Conservation (phyloP, 92 coral and sea anemone species). For the Desmophyllum pertusum region DNA sequence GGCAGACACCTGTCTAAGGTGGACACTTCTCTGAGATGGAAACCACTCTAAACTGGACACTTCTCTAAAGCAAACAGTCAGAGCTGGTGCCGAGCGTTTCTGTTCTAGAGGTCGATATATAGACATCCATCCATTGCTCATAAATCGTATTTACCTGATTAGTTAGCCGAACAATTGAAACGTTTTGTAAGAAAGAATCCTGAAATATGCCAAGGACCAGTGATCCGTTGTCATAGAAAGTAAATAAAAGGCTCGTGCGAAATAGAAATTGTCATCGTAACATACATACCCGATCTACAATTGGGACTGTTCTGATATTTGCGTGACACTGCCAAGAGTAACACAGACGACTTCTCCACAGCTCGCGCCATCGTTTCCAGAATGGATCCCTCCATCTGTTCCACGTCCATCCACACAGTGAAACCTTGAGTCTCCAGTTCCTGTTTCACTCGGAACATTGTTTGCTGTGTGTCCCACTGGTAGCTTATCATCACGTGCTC, state of each 20-base stretch:
- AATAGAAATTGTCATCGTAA: neutral
- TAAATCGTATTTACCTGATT: neutral
- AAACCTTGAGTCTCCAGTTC: constrained; percentile 53
- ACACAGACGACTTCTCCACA: constrained; percentile 65
- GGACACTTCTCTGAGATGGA: neutral
- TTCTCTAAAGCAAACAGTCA: neutral
- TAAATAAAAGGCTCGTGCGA: neutral
- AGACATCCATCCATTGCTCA: neutral
- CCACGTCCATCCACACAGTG: constrained; percentile 76
- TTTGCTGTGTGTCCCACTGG: constrained; percentile 74
- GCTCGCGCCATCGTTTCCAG: constrained; percentile 81
- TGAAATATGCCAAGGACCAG: neutral
- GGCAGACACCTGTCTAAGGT: neutral
- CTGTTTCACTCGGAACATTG: constrained; percentile 58
- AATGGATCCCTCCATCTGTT: constrained; percentile 76
- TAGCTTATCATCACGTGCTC: constrained; percentile 74
- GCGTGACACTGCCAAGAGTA: constrained; percentile 64
- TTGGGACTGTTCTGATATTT: constrained; percentile 78
- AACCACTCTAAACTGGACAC: neutral
- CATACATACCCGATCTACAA: constrained; percentile 63
- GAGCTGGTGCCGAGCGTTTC: too few relatives aligned
- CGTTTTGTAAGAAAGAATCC: neutral
- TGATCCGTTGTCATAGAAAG: neutral
- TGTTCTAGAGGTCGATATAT: neutral
- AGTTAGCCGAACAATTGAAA: neutral